Evolutionary conservation across 2,113 vertebrate species (phyloP).

Genomic region (Girardinichthys multiradiatus): DNA sequence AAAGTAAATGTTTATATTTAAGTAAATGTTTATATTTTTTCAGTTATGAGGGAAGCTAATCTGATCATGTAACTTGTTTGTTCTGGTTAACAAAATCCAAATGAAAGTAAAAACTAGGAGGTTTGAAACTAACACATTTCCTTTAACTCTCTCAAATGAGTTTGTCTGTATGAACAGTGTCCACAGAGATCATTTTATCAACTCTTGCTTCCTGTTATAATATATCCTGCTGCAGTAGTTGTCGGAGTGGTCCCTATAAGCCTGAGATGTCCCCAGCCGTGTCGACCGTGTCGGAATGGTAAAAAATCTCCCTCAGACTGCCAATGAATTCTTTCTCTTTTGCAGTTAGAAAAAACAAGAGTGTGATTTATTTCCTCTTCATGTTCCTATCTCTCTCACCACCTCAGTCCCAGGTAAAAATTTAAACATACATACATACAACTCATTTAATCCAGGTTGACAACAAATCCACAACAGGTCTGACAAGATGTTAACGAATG

Average conservation of each 20-base stretch:
- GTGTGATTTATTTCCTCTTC: not conserved
- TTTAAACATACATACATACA: constrained; percentile 3
- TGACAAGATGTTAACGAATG: constrained; percentile 35
- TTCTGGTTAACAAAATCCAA: not conserved
- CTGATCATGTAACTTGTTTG: not conserved
- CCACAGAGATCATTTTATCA: constrained; percentile 40
- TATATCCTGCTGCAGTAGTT: constrained; percentile 33
- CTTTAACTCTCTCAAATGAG: not conserved
- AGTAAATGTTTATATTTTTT: not conserved
- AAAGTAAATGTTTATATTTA: no score
- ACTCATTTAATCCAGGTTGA: constrained; percentile 12
- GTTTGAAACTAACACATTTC: not conserved
- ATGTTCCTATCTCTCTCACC: not conserved
- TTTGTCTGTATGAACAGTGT: constrained; percentile 29
- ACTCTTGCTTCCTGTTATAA: constrained; percentile 36
- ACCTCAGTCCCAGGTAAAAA: constrained; percentile 6
- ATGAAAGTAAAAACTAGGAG: not conserved
- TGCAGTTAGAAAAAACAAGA: constrained; percentile 22
- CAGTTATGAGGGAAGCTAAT: constrained; percentile 2
- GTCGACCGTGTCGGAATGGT: not conserved
- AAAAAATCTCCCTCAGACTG: constrained; percentile 16
- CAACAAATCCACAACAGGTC: constrained; percentile 52
- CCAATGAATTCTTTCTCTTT: constrained; percentile 38
- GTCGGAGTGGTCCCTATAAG: constrained; percentile 26
- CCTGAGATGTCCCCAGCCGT: constrained; percentile 11